These are phyloP conservation scores for Drosophila engyochracea DNA, from an alignment of 2,888 invertebrate species.

Conservation along the genomic window DNA sequence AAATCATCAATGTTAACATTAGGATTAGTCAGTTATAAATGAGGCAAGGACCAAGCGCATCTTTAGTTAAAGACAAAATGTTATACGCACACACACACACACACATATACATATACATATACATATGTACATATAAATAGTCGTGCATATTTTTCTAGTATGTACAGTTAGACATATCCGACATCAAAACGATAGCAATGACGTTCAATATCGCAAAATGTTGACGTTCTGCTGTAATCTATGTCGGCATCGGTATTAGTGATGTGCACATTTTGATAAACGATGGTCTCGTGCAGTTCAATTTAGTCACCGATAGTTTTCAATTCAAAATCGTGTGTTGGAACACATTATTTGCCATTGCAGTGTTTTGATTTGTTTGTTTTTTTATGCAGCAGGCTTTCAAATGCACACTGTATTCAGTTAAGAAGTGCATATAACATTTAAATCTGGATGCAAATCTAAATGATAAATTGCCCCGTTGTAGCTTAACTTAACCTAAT, in stretches of 20 bases:
- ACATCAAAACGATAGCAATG: slow-evolving; percentile 24
- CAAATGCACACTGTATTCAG: not conserved
- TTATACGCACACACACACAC: not conserved
- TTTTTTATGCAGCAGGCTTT: slow-evolving; percentile 26
- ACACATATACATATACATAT: not conserved
- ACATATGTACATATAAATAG: not conserved
- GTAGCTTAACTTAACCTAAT: not conserved
- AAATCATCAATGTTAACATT: not conserved
- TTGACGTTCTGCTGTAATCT: slow-evolving; percentile 40
- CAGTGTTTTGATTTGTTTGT: not conserved
- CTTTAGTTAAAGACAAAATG: not conserved
- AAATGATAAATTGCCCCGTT: not conserved
- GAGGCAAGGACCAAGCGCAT: not conserved
- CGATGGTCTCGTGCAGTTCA: not conserved
- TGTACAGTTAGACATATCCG: slow-evolving; percentile 3
- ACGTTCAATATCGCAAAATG: slow-evolving; percentile 33
- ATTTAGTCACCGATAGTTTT: not conserved
- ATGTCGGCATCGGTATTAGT: slow-evolving; percentile 32
- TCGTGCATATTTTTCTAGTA: not conserved
- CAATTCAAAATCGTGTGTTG: not conserved
- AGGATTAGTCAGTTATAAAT: not conserved
- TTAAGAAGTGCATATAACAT: not conserved
- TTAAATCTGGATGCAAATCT: not conserved
- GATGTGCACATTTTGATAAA: slow-evolving; percentile 31
- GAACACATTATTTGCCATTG: not conserved